Base-by-base conservation (phyloP, 2,113 vertebrate genomes). In the Heptranchias perlo region DNA sequence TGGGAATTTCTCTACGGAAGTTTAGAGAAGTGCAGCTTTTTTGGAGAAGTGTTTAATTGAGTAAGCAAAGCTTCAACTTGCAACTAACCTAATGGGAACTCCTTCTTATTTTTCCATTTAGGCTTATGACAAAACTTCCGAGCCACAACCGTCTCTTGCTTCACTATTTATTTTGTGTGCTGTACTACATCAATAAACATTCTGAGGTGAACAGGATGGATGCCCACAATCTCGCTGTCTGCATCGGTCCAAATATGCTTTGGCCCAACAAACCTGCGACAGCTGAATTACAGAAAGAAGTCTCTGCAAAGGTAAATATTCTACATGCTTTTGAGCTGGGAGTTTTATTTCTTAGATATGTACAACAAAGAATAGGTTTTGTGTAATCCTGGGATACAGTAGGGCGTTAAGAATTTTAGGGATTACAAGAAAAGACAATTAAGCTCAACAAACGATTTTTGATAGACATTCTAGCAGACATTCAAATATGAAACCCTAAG, bases 161-260 rank as follows among this genome's bases (percentile, higher is more conserved):
- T 96, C 98, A 98, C 96, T 96, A 98, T 89, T 96, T 99, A 2
- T 82, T 98, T 96, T 98, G 97, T 2, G 96, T 98, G 96, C 97
- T 99, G 14, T 96, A 98, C 84, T 97, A 98, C 95, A 98, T 98
- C 96, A 98, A 98, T 62, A 97, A 98, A 96, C 98, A 96, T 0
- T 96, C 98, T 0, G 96, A 98, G 35, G 96, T 96, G 96, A 99
- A 97, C 98, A 99, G 97, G 97, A 99, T 99, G 99, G 98, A 98
- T 67, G 98, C 98, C 92, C 96, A 97, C 97, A 99, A 99, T 93
- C 97, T 99, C 49, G 98, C 99, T 0, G 98, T 99, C 97, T 99
- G 99, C 96, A 97, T 99, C 0, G 98, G 98, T 0, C 99, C 99
- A 76, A 99, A 98, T 0, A 97, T 99, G 97, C 98, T 99, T 97